Evolutionary conservation across 92 coral and sea anemone genomes (phyloP), one percentile per base, ranked within the genome.

Genomic region (Heteractis magnifica): DNA sequence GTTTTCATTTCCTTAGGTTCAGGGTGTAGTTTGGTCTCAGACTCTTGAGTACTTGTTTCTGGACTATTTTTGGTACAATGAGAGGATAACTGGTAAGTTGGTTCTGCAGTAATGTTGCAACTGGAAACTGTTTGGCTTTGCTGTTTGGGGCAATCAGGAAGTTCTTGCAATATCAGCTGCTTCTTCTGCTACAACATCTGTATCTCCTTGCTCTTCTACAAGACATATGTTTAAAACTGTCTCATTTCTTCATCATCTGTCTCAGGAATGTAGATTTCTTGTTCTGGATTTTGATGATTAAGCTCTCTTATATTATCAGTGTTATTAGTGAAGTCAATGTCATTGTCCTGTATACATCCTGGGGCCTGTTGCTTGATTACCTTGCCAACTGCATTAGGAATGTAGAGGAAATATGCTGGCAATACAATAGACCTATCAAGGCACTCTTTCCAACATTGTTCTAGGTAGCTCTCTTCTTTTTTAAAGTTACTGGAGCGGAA

Each of bases 151-250:
- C 64, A 56, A 16, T 56, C 64, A 16, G 64, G 64, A 8, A 56
- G 64, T 56, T 56, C 16, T 56, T 56, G 64, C 16, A 56, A 8
- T 8, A 8, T 56, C 16, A 56, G 8, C 64, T 56, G 64, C 64
- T 56, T 56, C 64, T 56, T 56, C 64, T 56, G 64, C 64, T 56
- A 56, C 64, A 56, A 56, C n/a, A n/a, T n/a, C n/a, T n/a, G n/a
- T n/a, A n/a, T n/a, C n/a, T n/a, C n/a, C n/a, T n/a, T n/a, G n/a
- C n/a, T n/a, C n/a, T n/a, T n/a, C n/a, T n/a, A n/a, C n/a, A n/a
- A n/a, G n/a, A n/a, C n/a, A n/a, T n/a, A 56, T 56, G 64, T 16
- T 56, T 56, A 56, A 56, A 16, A 56, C 64, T 56, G 64, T 56
- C 64, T 56, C 64, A 56, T 56, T 56, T 56, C n/a, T n/a, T n/a